Percentiles rank a stretch among this genome's conserved stretches.
These are phyloP conservation scores for Microtus ochrogaster DNA, from an alignment of 2,113 vertebrate species.

Conservation along the genomic window DNA sequence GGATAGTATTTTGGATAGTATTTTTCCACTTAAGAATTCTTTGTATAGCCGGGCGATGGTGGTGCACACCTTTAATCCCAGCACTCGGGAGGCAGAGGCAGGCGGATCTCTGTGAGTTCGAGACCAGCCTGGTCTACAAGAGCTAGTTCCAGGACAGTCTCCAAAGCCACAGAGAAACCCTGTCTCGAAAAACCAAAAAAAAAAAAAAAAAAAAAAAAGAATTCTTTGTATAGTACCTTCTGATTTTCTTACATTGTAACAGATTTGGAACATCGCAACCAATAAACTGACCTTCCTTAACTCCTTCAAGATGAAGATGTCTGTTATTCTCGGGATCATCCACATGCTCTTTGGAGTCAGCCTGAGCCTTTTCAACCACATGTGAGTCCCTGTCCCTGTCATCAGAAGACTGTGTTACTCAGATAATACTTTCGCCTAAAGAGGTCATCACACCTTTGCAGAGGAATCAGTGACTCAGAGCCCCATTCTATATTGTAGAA, in stretches of 20 bases:
- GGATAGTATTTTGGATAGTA: background rate
- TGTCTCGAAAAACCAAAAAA: no score
- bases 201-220: no score
- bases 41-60: no score
- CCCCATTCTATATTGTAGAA: background rate
- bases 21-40: background rate
- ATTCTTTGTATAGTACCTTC: background rate
- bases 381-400: slow-evolving; percentile 85
- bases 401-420: background rate
- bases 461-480: background rate
- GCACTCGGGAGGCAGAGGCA: no score
- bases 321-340: slow-evolving; percentile 94
- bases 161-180: no score
- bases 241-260: slow-evolving; percentile 60
- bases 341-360: slow-evolving; percentile 98
- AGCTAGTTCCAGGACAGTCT: no score
- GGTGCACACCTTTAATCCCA: no score
- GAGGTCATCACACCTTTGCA: slow-evolving; percentile 9
- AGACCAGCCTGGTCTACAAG: no score
- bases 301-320: slow-evolving; percentile 99
- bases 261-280: slow-evolving; percentile 97
- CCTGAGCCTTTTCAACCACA: slow-evolving; percentile 96
- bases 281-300: slow-evolving; percentile 99
- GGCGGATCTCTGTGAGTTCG: no score
- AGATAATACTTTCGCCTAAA: background rate